Conservation (phyloP, 2,888 invertebrate genomes). For the Nomada fucata region DNA sequence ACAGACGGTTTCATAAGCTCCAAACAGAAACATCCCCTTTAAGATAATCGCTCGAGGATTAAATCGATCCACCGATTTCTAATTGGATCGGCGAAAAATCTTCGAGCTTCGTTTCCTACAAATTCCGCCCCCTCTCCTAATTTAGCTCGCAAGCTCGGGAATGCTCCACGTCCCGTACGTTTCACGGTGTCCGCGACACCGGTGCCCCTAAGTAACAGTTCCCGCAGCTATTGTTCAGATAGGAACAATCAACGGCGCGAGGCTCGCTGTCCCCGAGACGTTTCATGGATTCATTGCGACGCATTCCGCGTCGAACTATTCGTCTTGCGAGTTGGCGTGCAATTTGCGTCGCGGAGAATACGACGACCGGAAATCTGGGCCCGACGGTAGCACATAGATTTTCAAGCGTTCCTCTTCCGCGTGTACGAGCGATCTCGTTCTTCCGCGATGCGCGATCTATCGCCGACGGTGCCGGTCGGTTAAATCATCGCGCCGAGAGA, state of each 20-base stretch:
- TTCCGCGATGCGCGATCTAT: background rate
- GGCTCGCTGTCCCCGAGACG: constrained; percentile 59
- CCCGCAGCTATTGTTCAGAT: constrained; percentile 51
- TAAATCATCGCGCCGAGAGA: background rate
- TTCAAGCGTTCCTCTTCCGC: too few relatives aligned
- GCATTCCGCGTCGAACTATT: constrained; percentile 77
- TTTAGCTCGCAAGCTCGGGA: constrained; percentile 56
- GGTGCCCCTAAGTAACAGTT: constrained; percentile 62
- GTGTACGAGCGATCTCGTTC: background rate
- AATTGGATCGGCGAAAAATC: background rate
- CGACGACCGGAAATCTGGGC: constrained; percentile 66
- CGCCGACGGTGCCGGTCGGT: too few relatives aligned
- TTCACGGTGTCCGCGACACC: constrained; percentile 21
- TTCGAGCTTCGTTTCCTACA: background rate
- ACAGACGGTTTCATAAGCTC: too few relatives aligned
- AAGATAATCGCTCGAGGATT: background rate
- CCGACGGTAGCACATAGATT: constrained; percentile 38
- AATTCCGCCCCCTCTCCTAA: constrained; percentile 36
- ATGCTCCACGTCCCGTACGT: constrained; percentile 46
- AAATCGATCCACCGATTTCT: background rate
- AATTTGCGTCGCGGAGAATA: constrained; percentile 66
- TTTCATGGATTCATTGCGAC: constrained; percentile 75
- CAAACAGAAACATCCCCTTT: too few relatives aligned
- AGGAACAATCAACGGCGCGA: constrained; percentile 52
- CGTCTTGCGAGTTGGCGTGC: constrained; percentile 73